phyloP scores from a whole-genome alignment of 1,140 invertebrate species.

The Anoplolepis gracilipes region DNA sequence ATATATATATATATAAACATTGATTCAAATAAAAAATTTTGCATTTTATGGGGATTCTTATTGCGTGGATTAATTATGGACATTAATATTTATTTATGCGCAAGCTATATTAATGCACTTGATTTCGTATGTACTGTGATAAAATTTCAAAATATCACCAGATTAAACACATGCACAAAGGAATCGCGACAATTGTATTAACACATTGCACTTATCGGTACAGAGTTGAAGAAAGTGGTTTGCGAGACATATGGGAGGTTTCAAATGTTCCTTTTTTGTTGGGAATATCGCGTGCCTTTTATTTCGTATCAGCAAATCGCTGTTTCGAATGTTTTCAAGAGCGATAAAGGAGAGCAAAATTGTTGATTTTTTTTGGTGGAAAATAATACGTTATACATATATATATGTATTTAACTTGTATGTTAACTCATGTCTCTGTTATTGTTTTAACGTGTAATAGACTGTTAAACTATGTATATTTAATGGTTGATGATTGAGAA shows the following conservation, averaged over 20 bases:
- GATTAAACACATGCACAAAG: conserved; percentile 63
- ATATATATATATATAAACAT: background rate
- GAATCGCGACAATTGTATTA: conserved; percentile 25
- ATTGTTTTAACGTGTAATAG: conserved; percentile 13
- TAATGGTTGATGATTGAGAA: conserved; percentile 49
- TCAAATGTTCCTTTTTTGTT: background rate
- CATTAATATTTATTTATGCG: background rate
- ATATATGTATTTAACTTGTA: background rate
- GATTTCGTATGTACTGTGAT: background rate
- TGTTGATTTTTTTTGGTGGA: conserved; percentile 9
- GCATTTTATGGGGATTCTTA: background rate
- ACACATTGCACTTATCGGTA: background rate
- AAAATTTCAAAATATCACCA: conserved; percentile 39
- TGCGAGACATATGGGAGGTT: background rate
- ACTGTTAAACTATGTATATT: conserved; percentile 63
- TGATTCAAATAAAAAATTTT: conserved; percentile 21
- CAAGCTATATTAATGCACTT: background rate
- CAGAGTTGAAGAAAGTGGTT: background rate
- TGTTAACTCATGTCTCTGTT: background rate
- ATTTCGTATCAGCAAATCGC: conserved; percentile 1
- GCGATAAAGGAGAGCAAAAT: background rate
- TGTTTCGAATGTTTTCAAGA: conserved; percentile 5
- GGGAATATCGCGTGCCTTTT: conserved; percentile 7
- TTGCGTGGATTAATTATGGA: background rate
- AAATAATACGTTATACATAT: background rate